Conservation (phyloP, 2,888 invertebrate genomes). For the Drosophila anceps region DNA sequence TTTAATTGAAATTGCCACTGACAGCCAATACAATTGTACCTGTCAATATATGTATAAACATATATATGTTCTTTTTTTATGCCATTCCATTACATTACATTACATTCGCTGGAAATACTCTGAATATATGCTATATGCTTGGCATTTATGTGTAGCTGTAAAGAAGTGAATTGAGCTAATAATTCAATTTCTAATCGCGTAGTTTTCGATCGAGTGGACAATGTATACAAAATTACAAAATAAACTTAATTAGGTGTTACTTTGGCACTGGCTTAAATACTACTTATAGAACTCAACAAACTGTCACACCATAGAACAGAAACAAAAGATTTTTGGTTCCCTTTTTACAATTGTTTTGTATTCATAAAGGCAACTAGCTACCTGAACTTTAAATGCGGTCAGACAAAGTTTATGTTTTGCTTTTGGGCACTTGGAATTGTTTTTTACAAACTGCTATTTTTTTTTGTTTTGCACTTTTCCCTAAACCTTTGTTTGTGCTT, state of each 20-base stretch:
- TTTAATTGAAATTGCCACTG: slow-evolving; percentile 24
- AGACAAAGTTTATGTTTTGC: neutral
- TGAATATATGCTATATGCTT: neutral
- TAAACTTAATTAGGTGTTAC: neutral
- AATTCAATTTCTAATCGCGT: neutral
- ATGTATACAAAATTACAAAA: too few species aligned
- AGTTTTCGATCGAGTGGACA: neutral
- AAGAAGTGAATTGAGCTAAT: neutral
- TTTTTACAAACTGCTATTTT: slow-evolving; percentile 1
- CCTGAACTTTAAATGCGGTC: neutral
- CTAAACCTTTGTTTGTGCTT: slow-evolving; percentile 5
- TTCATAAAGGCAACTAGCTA: neutral
- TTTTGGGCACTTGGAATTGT: neutral
- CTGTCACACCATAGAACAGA: neutral
- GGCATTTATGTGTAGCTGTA: neutral
- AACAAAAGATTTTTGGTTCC: neutral
- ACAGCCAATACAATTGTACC: neutral
- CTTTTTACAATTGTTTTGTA: neutral
- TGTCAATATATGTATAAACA: neutral
- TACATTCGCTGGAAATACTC: neutral
- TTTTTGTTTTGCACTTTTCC: neutral
- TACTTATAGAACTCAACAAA: too few species aligned
- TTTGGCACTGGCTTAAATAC: neutral
- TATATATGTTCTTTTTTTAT: neutral
- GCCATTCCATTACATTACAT: neutral